phyloP scores from a whole-genome alignment of 1,140 invertebrate species.

The Drosophila prosaltans region DNA sequence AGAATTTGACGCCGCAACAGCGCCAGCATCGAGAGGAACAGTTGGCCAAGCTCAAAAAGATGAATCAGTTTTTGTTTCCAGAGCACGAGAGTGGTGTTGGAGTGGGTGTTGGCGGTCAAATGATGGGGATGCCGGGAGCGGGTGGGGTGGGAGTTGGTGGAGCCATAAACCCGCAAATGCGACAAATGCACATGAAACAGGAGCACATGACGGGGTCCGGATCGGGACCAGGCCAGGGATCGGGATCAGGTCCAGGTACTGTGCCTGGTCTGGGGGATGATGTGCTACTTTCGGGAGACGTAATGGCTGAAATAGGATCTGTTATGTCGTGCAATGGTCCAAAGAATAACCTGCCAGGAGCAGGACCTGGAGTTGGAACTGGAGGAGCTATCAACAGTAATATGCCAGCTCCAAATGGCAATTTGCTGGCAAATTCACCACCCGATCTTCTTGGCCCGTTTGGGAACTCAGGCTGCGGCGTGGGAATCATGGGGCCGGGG shows the following conservation, averaged over 20 bases:
- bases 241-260: not conserved
- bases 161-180: slow-evolving; percentile 50
- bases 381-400: slow-evolving; percentile 31
- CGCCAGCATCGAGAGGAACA: slow-evolving; percentile 96
- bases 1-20: slow-evolving; percentile 98
- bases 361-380: slow-evolving; percentile 17
- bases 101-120: slow-evolving; percentile 22
- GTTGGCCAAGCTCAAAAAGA: slow-evolving; percentile 94
- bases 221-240: not conserved
- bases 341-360: slow-evolving; percentile 44
- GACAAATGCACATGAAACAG: slow-evolving; percentile 54
- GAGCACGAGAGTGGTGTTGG: slow-evolving; percentile 84
- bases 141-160: slow-evolving; percentile 13
- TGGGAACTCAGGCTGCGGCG: slow-evolving; percentile 44
- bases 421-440: slow-evolving; percentile 49
- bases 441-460: slow-evolving; percentile 49
- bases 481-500: slow-evolving; percentile 24
- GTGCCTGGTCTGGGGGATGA: slow-evolving; percentile 44
- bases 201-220: slow-evolving; percentile 35
- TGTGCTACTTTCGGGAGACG: slow-evolving; percentile 49
- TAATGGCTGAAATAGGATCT: slow-evolving; percentile 57
- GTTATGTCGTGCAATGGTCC: slow-evolving; percentile 52
- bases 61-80: slow-evolving; percentile 95
- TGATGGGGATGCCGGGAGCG: slow-evolving; percentile 51
- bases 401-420: slow-evolving; percentile 36